Conservation (phyloP, 2,113 vertebrate genomes). For the Panthera leo region DNA sequence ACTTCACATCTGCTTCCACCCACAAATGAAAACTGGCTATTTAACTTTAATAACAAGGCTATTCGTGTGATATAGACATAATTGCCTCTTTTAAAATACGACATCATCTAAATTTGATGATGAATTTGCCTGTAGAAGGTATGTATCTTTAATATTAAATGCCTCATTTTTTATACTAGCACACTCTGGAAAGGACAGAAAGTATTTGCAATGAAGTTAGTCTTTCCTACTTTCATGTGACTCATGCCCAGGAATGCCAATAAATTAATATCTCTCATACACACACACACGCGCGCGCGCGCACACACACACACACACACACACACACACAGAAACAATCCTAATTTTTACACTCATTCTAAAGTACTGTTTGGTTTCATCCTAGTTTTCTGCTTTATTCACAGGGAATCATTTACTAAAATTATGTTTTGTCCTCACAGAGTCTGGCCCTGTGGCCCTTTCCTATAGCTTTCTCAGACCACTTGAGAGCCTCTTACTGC, state of each 20-base stretch:
- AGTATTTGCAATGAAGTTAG: not conserved
- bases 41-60: not conserved
- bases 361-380: not conserved
- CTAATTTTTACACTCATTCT: not conserved
- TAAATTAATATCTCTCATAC: not conserved
- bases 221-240: not conserved
- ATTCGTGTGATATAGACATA: not conserved
- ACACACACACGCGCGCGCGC: not conserved
- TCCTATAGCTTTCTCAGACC: constrained; percentile 63
- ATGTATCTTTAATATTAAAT: not conserved
- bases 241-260: not conserved
- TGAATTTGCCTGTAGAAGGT: not conserved
- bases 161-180: not conserved
- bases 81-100: not conserved
- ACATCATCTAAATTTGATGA: not conserved
- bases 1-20: not conserved
- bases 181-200: not conserved
- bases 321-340: not conserved
- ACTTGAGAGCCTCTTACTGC: constrained; percentile 39
- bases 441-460: constrained; percentile 42
- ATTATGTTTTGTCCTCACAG: constrained; percentile 53
- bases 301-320: not conserved
- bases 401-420: constrained; percentile 75
- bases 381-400: constrained; percentile 65
- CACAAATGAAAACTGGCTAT: not conserved